Conservation (phyloP, 2,797 vertebrate genomes). For the Pantherophis alleghaniensis region DNA sequence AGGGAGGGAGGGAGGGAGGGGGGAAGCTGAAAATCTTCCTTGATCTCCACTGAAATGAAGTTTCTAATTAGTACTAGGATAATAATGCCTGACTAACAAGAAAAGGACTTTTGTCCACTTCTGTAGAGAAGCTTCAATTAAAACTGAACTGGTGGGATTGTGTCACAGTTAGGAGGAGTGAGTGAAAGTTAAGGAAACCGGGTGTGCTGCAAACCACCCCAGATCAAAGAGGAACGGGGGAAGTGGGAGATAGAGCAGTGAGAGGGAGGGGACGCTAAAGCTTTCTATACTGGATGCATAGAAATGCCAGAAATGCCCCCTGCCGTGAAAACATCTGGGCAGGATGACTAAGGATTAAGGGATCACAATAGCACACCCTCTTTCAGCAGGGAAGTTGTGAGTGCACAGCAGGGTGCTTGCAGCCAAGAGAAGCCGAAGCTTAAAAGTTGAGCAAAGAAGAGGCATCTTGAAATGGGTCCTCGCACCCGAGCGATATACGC, state of each 20-base stretch:
- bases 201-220: background rate
- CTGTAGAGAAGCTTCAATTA: background rate
- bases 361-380: accelerated
- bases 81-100: background rate
- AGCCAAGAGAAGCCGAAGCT: background rate
- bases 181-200: background rate
- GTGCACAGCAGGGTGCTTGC: background rate
- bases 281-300: background rate
- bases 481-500: background rate
- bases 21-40: background rate
- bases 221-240: background rate
- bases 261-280: background rate
- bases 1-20: accelerated
- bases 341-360: accelerated
- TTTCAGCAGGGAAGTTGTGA: accelerated
- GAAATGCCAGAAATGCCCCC: background rate
- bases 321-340: background rate
- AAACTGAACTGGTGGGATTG: background rate
- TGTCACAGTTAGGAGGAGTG: background rate
- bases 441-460: background rate
- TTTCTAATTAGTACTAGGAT: background rate
- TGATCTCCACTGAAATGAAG: background rate
- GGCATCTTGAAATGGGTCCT: background rate
- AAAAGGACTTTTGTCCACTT: background rate
- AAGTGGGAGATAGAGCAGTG: background rate